These are phyloP conservation scores for Melanostoma mellinum DNA, from an alignment of 2,888 invertebrate genomes.

Conservation along the genomic window DNA sequence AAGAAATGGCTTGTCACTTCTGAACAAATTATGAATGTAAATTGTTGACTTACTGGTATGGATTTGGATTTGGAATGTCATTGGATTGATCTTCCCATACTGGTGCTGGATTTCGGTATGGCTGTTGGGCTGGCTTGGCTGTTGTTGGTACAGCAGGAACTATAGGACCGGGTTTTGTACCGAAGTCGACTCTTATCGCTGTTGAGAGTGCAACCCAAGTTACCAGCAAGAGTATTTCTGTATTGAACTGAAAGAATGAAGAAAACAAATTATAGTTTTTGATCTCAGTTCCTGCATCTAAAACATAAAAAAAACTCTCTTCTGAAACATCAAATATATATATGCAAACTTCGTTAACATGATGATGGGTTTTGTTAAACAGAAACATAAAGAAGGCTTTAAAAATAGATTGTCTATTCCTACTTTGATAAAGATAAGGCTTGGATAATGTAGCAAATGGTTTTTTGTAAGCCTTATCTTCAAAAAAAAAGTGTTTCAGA, in stretches of 20 bases:
- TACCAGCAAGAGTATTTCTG: constrained; percentile 78
- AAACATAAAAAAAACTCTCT: neutral
- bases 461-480: too few species aligned
- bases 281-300: too few species aligned
- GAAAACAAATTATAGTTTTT: constrained; percentile 21
- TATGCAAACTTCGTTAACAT: too few species aligned
- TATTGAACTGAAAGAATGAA: constrained; percentile 74
- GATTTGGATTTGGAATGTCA: constrained; percentile 85
- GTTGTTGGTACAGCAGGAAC: constrained; percentile 84
- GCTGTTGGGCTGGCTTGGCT: constrained; percentile 82
- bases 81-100: constrained; percentile 85
- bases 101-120: constrained; percentile 84
- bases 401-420: too few species aligned
- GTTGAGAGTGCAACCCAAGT: constrained; percentile 80
- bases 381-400: too few species aligned
- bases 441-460: too few species aligned
- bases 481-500: too few species aligned
- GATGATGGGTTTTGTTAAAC: too few species aligned
- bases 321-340: neutral
- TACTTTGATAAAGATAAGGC: too few species aligned
- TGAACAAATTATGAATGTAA: neutral
- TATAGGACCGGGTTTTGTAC: constrained; percentile 85
- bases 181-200: constrained; percentile 85
- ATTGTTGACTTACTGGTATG: constrained; percentile 83
- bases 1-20: neutral